These are phyloP conservation scores for Cyrtodaria siliqua DNA, from an alignment of 2,888 invertebrate species.

Conservation along the genomic window DNA sequence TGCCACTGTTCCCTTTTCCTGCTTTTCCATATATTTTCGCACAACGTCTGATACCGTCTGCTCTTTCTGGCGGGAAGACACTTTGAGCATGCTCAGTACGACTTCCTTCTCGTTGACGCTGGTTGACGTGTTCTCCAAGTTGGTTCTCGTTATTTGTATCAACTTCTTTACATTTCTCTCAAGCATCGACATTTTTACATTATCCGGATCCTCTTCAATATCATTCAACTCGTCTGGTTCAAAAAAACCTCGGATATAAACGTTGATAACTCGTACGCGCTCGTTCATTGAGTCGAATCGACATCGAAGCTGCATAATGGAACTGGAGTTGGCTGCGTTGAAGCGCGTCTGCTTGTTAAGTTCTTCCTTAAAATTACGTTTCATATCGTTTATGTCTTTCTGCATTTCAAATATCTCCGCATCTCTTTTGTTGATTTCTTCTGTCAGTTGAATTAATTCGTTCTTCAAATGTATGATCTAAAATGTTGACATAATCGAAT, in stretches of 20 bases:
- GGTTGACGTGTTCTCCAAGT: slow-evolving; percentile 47
- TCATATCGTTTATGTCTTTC: slow-evolving; percentile 55
- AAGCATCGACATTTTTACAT: slow-evolving; percentile 62
- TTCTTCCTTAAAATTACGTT: slow-evolving; percentile 57
- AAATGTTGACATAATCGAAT: too few relatives aligned
- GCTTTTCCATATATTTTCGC: slow-evolving; percentile 66
- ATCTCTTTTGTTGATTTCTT: slow-evolving; percentile 33
- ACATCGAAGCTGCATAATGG: slow-evolving; percentile 68
- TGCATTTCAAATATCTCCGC: slow-evolving; percentile 51
- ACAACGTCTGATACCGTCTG: slow-evolving; percentile 67
- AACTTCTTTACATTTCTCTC: slow-evolving; percentile 66
- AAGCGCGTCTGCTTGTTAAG: slow-evolving; percentile 71
- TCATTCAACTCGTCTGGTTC: slow-evolving; percentile 34
- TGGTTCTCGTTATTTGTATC: slow-evolving; percentile 56
- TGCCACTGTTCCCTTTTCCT: slow-evolving; percentile 66
- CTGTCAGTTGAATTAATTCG: background rate
- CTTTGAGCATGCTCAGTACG: slow-evolving; percentile 60
- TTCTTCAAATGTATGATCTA: background rate
- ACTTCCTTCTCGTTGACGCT: slow-evolving; percentile 58
- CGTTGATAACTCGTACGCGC: slow-evolving; percentile 64
- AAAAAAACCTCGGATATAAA: slow-evolving; percentile 57
- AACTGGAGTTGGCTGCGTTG: slow-evolving; percentile 73
- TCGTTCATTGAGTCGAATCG: slow-evolving; percentile 67
- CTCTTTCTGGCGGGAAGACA: slow-evolving; percentile 41
- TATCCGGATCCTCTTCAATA: slow-evolving; percentile 52